Percentiles rank a stretch among this genome's conserved stretches.
phyloP scores from a whole-genome alignment of 2,797 vertebrate species.

The Graptemys geographica region DNA sequence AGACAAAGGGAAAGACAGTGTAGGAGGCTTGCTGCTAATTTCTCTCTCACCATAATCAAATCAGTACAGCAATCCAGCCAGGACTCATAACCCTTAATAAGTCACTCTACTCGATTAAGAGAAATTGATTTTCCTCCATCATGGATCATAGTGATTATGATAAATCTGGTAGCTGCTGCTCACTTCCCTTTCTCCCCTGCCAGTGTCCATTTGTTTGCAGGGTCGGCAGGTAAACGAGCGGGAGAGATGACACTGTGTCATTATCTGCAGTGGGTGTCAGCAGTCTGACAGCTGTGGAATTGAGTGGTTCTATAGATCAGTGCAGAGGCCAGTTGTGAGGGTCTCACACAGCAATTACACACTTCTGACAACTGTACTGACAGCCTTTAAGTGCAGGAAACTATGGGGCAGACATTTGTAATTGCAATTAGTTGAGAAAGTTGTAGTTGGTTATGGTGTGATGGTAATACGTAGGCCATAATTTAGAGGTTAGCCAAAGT shows the following conservation, averaged over 20 bases:
- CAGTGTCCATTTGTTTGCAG: constrained; percentile 78
- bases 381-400: constrained; percentile 50
- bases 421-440: constrained; percentile 26
- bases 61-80: constrained; percentile 81
- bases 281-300: constrained; percentile 82
- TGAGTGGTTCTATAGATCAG: constrained; percentile 82
- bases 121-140: constrained; percentile 86
- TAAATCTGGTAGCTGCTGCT: constrained; percentile 83
- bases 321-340: constrained; percentile 74
- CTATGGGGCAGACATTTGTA: constrained; percentile 55
- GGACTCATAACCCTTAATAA: constrained; percentile 90
- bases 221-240: constrained; percentile 78
- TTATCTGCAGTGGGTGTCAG: constrained; percentile 90
- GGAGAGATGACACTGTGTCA: constrained; percentile 79
- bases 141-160: constrained; percentile 89
- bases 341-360: constrained; percentile 42
- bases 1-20: constrained; percentile 82
- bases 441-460: background rate
- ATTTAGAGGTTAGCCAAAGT: background rate
- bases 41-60: constrained; percentile 84
- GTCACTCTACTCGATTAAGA: constrained; percentile 90
- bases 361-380: constrained; percentile 45
- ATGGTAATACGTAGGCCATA: accelerated
- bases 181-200: constrained; percentile 46
- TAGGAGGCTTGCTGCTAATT: constrained; percentile 82